phyloP scores from a whole-genome alignment of 1,140 invertebrate genomes.

The Zaprionus camerounensis region DNA sequence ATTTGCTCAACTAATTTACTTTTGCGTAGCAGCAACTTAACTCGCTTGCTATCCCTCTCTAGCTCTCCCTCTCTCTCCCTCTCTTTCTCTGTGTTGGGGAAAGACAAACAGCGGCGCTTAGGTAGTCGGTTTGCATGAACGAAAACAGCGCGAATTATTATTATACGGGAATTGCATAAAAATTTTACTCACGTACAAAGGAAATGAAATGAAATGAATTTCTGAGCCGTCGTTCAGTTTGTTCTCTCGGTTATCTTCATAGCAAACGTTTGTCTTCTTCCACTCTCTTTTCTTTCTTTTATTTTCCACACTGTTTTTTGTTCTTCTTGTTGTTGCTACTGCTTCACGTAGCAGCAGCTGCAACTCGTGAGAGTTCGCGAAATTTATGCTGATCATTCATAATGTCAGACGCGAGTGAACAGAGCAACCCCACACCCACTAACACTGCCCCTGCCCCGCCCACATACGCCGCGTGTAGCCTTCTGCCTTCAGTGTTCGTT shows the following conservation, averaged over 20 bases:
- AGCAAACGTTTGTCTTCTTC: conserved; percentile 42
- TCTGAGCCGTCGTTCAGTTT: conserved; percentile 64
- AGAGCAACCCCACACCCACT: conserved; percentile 8
- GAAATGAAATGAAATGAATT: conserved; percentile 83
- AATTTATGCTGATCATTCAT: conserved; percentile 83
- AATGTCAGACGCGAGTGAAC: conserved; percentile 73
- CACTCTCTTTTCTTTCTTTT: conserved; percentile 11
- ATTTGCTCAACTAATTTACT: conserved; percentile 29
- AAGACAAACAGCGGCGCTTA: conserved; percentile 16
- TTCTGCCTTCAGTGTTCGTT: background rate
- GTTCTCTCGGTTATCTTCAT: conserved; percentile 65
- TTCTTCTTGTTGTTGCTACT: conserved; percentile 9
- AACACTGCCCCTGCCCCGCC: background rate
- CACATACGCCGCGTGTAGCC: background rate
- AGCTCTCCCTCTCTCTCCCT: background rate
- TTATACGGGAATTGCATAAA: conserved; percentile 61
- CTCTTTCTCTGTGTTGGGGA: background rate
- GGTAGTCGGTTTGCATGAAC: conserved; percentile 57
- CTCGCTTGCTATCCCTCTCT: background rate
- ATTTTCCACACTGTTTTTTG: conserved; percentile 16
- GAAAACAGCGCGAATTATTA: conserved; percentile 67
- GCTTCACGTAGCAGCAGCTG: conserved; percentile 43
- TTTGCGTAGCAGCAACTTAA: background rate
- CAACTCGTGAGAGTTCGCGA: conserved; percentile 66
- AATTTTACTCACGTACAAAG: conserved; percentile 78